These are phyloP conservation scores for Monopterus albus DNA, from an alignment of 2,113 vertebrate species.

Conservation along the genomic window DNA sequence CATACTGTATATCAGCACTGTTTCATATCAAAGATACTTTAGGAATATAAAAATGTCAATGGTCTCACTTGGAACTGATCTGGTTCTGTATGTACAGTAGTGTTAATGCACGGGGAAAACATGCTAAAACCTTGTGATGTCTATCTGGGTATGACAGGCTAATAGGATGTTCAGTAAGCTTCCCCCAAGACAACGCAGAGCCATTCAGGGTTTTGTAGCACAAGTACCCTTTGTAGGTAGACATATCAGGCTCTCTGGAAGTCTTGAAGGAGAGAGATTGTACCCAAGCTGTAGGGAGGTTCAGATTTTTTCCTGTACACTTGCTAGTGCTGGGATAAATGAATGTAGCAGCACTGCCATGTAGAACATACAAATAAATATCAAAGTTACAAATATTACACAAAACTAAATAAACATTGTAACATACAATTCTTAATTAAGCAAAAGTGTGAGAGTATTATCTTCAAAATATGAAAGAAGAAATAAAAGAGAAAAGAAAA, in stretches of 20 bases:
- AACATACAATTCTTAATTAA: too few relatives aligned
- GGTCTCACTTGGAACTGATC: too few relatives aligned
- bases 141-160: slow-evolving; percentile 68
- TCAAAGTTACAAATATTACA: too few relatives aligned
- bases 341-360: too few relatives aligned
- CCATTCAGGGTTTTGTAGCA: slow-evolving; percentile 50
- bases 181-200: slow-evolving; percentile 70
- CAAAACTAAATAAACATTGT: too few relatives aligned
- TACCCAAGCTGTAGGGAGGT: slow-evolving; percentile 12
- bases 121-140: slow-evolving; percentile 70
- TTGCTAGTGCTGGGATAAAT: neutral
- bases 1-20: slow-evolving; percentile 67
- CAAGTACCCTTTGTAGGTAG: slow-evolving; percentile 64
- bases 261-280: slow-evolving; percentile 2
- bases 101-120: slow-evolving; percentile 69
- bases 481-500: too few relatives aligned
- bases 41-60: too few relatives aligned
- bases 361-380: too few relatives aligned
- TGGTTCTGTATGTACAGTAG: too few relatives aligned
- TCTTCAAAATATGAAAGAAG: too few relatives aligned
- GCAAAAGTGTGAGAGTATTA: too few relatives aligned
- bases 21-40: slow-evolving; percentile 76
- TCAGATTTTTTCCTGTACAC: neutral
- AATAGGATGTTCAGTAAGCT: slow-evolving; percentile 68
- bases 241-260: slow-evolving; percentile 26